These are phyloP conservation scores for Salvelinus namaycush DNA, from an alignment of 2,113 vertebrate genomes.

Conservation along the genomic window DNA sequence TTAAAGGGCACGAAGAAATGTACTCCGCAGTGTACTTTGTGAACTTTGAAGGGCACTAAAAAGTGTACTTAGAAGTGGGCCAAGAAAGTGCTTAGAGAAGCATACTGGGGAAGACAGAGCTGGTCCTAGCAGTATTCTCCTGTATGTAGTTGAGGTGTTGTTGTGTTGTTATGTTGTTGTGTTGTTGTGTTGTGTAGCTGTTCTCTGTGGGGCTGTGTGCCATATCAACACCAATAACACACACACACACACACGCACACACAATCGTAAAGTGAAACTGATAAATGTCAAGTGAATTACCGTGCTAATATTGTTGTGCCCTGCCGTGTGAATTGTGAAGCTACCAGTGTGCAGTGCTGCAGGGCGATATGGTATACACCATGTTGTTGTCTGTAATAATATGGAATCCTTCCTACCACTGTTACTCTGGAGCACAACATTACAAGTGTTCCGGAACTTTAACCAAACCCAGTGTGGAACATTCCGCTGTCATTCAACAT, in stretches of 20 bases:
- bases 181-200: slow-evolving; percentile 34
- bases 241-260: slow-evolving; percentile 8
- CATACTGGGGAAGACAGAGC: neutral
- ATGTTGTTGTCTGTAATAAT: too few species aligned
- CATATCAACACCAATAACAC: slow-evolving; percentile 2
- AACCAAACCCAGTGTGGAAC: too few species aligned
- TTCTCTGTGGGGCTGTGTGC: slow-evolving; percentile 53
- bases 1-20: neutral
- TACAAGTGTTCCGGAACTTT: too few species aligned
- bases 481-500: too few species aligned
- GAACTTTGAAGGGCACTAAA: too few species aligned
- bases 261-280: neutral
- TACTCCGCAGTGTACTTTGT: too few species aligned
- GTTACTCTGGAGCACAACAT: too few species aligned
- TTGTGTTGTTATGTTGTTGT: neutral
- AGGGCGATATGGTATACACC: too few species aligned
- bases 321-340: neutral
- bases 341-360: neutral
- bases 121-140: slow-evolving; percentile 5
- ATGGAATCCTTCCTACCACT: too few species aligned
- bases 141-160: slow-evolving; percentile 73
- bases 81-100: neutral
- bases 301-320: neutral
- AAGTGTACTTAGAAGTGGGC: neutral
- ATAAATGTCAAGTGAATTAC: neutral